A percentile compares a stretch with the other conserved stretches of the same genome.
Evolutionary conservation across 2,888 invertebrate species (phyloP).

Genomic region (Cyrtodaria siliqua): DNA sequence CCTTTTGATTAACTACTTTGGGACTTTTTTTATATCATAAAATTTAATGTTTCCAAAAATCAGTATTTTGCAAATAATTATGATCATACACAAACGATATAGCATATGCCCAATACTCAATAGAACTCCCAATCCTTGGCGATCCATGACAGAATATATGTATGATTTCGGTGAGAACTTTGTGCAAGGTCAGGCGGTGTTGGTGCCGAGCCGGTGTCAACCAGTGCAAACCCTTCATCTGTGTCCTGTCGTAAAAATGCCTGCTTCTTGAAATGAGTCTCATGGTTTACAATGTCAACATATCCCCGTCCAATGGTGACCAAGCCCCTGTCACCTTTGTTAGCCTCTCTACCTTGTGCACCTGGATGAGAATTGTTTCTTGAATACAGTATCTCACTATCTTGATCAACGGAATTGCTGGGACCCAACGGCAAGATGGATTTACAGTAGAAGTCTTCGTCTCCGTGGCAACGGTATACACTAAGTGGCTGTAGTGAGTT

Average conservation of each 20-base stretch:
- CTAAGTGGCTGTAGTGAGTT: slow-evolving; percentile 93
- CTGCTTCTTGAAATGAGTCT: slow-evolving; percentile 35
- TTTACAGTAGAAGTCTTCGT: slow-evolving; percentile 77
- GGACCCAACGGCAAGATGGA: slow-evolving; percentile 71
- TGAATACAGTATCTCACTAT: slow-evolving; percentile 13
- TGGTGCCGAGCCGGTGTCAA: slow-evolving; percentile 28
- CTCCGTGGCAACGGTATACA: slow-evolving; percentile 90
- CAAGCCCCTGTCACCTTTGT: slow-evolving; percentile 57
- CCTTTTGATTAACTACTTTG: no score
- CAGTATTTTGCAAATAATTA: no score
- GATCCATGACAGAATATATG: slow-evolving; percentile 76
- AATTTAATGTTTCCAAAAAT: no score
- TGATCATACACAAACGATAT: no score
- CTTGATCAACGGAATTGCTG: not conserved
- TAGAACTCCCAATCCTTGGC: slow-evolving; percentile 74
- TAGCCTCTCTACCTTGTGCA: not conserved
- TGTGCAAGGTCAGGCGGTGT: slow-evolving; percentile 13
- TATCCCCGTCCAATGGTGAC: slow-evolving; percentile 78
- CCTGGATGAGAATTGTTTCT: slow-evolving; percentile 20
- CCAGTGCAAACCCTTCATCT: slow-evolving; percentile 39
- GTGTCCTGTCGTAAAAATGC: slow-evolving; percentile 25
- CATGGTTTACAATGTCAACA: slow-evolving; percentile 66
- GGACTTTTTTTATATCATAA: no score
- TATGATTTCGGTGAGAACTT: slow-evolving; percentile 53
- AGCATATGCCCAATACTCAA: no score